Evolutionary conservation across 2,797 vertebrate species (phyloP).

Genomic region (Dicrostonyx torquatus): DNA sequence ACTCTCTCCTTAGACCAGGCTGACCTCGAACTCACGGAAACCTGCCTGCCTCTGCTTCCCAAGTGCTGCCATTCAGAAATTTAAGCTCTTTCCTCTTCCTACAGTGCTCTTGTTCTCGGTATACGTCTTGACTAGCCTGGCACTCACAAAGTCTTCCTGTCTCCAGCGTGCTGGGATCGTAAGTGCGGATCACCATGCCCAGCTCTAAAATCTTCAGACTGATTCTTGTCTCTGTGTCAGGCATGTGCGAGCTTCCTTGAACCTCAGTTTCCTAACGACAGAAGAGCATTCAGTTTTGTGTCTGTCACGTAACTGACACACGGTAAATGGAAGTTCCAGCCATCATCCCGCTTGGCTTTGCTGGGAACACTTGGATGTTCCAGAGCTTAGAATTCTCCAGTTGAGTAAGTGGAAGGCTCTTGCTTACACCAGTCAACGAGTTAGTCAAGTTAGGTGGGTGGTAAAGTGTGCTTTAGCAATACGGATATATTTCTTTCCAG

Average conservation of each 20-base stretch:
- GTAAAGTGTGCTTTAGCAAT: conserved; percentile 24
- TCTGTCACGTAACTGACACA: not conserved
- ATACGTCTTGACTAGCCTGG: too few species aligned
- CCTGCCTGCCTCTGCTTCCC: too few species aligned
- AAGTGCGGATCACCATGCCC: not conserved
- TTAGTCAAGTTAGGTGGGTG: not conserved
- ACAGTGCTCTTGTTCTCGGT: not conserved
- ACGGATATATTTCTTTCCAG: not conserved
- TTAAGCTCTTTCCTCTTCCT: not conserved
- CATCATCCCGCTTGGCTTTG: not conserved
- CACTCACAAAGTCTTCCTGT: not conserved
- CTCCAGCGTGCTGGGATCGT: too few species aligned
- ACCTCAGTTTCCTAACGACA: not conserved
- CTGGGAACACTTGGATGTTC: not conserved
- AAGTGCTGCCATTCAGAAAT: not conserved
- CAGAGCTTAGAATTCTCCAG: conserved; percentile 13
- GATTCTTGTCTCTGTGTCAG: not conserved
- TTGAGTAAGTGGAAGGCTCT: not conserved
- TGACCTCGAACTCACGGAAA: too few species aligned
- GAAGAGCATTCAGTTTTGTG: not conserved
- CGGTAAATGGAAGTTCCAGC: not conserved
- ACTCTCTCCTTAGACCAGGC: too few species aligned
- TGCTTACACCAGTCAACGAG: not conserved
- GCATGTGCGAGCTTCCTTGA: not conserved
- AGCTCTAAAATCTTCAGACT: conserved; percentile 8